Conservation (phyloP, 2,113 vertebrate species). For the Rousettus leschenaultii region DNA sequence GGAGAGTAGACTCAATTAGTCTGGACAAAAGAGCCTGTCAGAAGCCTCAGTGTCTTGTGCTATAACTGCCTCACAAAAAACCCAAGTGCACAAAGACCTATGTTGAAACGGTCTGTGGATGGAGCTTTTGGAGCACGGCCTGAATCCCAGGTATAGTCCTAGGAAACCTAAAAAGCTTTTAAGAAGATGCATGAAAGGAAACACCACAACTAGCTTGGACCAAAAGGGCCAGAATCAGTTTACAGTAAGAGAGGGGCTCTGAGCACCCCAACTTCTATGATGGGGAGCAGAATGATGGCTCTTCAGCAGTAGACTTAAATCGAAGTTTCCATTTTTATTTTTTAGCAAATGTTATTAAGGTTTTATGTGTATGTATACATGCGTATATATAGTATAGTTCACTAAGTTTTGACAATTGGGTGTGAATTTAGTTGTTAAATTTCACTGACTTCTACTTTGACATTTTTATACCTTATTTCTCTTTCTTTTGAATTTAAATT, state of each 20-base stretch:
- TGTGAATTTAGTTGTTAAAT: background rate
- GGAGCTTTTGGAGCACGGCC: background rate
- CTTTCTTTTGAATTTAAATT: background rate
- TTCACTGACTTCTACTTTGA: background rate
- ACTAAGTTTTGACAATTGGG: background rate
- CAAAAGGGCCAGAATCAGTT: background rate
- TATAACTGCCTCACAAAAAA: too few species aligned
- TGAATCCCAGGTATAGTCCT: background rate
- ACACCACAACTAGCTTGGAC: background rate
- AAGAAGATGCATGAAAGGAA: background rate
- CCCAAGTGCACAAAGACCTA: fast-evolving
- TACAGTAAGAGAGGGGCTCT: background rate
- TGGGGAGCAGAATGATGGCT: background rate
- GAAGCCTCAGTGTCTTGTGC: fast-evolving
- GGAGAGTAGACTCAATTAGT: background rate
- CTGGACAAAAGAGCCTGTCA: too few species aligned
- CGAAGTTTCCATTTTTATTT: background rate
- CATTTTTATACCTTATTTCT: background rate
- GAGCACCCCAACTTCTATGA: background rate
- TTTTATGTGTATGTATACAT: too few species aligned
- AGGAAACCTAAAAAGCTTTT: background rate
- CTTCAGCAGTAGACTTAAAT: background rate
- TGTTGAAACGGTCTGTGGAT: background rate
- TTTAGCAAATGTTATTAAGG: background rate
- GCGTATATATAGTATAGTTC: too few species aligned